Conservation (phyloP, 2,113 vertebrate species). For the Hoplias malabaricus region DNA sequence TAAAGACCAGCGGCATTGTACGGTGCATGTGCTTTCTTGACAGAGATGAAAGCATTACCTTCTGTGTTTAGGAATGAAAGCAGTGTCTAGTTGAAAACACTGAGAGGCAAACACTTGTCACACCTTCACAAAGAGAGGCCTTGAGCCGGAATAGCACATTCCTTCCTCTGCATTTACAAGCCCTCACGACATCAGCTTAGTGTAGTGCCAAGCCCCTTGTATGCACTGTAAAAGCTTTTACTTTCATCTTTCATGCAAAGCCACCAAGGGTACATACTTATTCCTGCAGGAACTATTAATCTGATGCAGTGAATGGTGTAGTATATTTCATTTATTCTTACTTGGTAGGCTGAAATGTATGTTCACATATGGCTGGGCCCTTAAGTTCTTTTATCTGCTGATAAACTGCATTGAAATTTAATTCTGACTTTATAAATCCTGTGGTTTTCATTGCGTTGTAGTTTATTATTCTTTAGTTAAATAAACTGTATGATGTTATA, state of each 20-base stretch:
- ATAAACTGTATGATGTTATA: neutral
- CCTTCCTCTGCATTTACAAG: conserved; percentile 12
- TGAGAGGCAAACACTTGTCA: neutral
- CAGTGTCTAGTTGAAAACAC: neutral
- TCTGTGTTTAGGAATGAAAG: conserved; percentile 19
- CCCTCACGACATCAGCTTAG: neutral
- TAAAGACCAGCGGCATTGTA: conserved; percentile 6
- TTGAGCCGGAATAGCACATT: conserved; percentile 21
- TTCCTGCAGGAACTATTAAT: neutral
- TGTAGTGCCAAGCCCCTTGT: neutral
- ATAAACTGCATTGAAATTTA: neutral
- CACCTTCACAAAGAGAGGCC: conserved; percentile 30
- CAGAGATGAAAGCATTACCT: conserved; percentile 8
- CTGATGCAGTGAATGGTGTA: neutral
- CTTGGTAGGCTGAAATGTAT: neutral
- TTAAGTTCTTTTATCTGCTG: neutral
- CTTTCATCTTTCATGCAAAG: conserved; percentile 1
- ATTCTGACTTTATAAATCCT: neutral
- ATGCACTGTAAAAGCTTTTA: neutral
- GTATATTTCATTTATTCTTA: neutral
- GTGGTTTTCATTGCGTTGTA: neutral
- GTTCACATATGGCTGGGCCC: neutral
- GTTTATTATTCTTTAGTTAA: neutral
- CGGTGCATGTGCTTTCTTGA: neutral
- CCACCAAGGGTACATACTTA: neutral